phyloP scores from a whole-genome alignment of 2,888 invertebrate genomes.

The Altica lythri region DNA sequence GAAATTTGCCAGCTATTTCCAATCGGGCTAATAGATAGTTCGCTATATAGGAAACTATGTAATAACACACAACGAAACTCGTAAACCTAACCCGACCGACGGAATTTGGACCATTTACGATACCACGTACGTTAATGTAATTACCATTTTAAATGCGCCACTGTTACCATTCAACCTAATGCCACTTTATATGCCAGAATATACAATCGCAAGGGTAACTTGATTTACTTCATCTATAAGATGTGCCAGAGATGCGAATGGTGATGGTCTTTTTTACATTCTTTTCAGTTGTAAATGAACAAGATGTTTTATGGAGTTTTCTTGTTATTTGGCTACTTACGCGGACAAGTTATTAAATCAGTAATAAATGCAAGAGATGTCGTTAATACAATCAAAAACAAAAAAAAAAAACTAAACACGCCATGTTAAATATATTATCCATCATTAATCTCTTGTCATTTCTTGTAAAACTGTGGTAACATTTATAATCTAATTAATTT shows the following conservation, averaged over 20 bases:
- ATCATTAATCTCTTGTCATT: too few relatives aligned
- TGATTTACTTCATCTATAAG: constrained; percentile 17
- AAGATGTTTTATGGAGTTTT: constrained; percentile 4
- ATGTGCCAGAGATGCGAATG: constrained; percentile 10
- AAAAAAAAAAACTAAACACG: too few relatives aligned
- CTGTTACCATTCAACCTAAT: constrained; percentile 14
- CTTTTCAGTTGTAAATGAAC: constrained; percentile 9
- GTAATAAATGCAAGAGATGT: too few relatives aligned
- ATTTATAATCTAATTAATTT: too few relatives aligned
- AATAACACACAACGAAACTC: constrained; percentile 23
- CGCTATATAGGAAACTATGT: not conserved
- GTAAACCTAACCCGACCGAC: constrained; percentile 35
- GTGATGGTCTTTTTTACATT: constrained; percentile 3
- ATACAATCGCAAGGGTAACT: constrained; percentile 22
- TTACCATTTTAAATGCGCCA: constrained; percentile 38
- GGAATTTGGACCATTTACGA: constrained; percentile 38
- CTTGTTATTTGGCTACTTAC: not conserved
- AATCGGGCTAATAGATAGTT: constrained; percentile 8
- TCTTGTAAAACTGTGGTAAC: too few relatives aligned
- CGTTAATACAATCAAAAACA: too few relatives aligned
- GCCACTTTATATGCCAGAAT: constrained; percentile 25
- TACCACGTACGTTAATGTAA: constrained; percentile 34
- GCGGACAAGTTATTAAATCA: too few relatives aligned
- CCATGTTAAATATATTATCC: too few relatives aligned
- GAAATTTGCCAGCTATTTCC: constrained; percentile 12